phyloP scores from a whole-genome alignment of 1,140 invertebrate species.

The Mycetomoellerius zeteki region DNA sequence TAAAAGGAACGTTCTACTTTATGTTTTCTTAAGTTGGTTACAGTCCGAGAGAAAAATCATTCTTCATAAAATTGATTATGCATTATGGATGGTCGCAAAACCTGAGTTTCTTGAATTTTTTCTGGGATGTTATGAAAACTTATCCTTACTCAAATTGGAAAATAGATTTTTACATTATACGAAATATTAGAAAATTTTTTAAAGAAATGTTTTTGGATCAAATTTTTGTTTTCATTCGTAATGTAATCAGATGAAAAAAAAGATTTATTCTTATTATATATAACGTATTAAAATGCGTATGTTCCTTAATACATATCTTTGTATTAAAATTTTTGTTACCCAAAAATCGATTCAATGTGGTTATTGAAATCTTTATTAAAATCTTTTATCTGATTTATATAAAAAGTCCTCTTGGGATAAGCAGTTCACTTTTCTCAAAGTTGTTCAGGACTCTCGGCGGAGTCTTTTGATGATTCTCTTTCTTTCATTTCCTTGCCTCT shows the following conservation, averaged over 20 bases:
- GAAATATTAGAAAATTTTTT: not conserved
- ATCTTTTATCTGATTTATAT: constrained; percentile 68
- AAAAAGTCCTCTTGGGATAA: constrained; percentile 51
- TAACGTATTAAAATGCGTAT: not conserved
- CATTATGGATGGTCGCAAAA: constrained; percentile 7
- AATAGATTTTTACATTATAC: not conserved
- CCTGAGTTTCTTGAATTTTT: constrained; percentile 23
- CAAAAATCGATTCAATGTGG: not conserved
- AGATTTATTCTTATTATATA: not conserved
- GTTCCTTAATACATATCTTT: not conserved
- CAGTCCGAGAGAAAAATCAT: constrained; percentile 40
- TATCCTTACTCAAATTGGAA: not conserved
- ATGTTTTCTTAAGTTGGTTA: constrained; percentile 18
- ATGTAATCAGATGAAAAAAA: not conserved
- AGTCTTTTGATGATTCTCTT: constrained; percentile 51
- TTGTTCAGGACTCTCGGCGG: constrained; percentile 60
- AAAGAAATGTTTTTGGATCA: not conserved
- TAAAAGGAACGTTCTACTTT: constrained; percentile 44
- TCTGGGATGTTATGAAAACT: not conserved
- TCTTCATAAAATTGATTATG: constrained; percentile 44
- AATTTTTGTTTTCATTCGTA: not conserved
- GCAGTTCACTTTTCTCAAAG: constrained; percentile 68
- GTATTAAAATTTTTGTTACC: constrained; percentile 19
- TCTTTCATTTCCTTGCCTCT: constrained; percentile 51
- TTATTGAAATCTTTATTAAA: constrained; percentile 73